Evolutionary conservation across 1,140 invertebrate species (phyloP).

Genomic region (Drosophila leontia): DNA sequence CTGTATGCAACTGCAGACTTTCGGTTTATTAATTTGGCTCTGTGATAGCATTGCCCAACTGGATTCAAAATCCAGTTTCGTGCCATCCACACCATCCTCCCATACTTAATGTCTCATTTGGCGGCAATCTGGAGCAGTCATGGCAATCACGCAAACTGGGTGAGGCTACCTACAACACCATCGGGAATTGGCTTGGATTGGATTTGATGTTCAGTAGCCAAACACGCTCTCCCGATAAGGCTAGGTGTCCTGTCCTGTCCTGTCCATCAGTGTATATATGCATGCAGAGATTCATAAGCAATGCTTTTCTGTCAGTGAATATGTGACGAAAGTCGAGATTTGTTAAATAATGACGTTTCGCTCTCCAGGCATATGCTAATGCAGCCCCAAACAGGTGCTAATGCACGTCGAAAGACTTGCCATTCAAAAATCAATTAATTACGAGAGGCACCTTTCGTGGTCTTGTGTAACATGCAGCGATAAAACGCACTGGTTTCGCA

Average conservation of each 20-base stretch:
- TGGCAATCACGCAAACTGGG: slow-evolving; percentile 31
- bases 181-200: slow-evolving; percentile 12
- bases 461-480: slow-evolving; percentile 3
- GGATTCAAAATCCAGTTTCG: slow-evolving; percentile 9
- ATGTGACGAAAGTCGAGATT: slow-evolving; percentile 17
- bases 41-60: background rate
- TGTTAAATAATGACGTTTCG: background rate
- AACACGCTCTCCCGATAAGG: slow-evolving; percentile 32
- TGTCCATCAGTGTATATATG: background rate
- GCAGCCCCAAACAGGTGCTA: background rate
- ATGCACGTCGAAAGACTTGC: background rate
- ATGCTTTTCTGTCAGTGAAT: slow-evolving; percentile 4
- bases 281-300: slow-evolving; percentile 7
- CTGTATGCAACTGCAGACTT: background rate
- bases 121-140: slow-evolving; percentile 34
- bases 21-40: background rate
- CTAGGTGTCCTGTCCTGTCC: background rate
- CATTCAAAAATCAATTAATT: slow-evolving; percentile 12
- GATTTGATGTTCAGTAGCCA: slow-evolving; percentile 7
- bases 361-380: background rate
- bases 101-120: slow-evolving; percentile 40
- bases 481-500: slow-evolving; percentile 4
- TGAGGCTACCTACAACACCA: slow-evolving; percentile 23
- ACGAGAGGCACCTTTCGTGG: background rate
- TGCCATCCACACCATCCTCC: slow-evolving; percentile 21